phyloP scores from a whole-genome alignment of 2,797 vertebrate species.

The Myripristis murdjan region DNA sequence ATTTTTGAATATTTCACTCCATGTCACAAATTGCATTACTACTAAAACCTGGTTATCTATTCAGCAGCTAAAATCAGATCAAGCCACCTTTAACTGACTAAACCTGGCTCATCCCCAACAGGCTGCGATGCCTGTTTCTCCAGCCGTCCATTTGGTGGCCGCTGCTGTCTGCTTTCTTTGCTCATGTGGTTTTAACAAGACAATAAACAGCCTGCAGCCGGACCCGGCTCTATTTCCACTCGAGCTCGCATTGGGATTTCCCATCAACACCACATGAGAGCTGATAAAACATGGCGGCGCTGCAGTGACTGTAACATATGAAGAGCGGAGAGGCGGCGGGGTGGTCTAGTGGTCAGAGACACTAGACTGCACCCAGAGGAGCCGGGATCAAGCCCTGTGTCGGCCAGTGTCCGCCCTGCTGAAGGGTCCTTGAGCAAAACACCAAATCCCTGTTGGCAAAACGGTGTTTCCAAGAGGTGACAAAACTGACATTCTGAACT shows the following conservation, averaged over 20 bases:
- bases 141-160: slow-evolving; percentile 19
- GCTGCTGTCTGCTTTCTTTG: slow-evolving; percentile 45
- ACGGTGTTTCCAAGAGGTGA: no score
- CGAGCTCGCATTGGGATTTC: slow-evolving; percentile 34
- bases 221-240: slow-evolving; percentile 22
- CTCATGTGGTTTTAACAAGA: slow-evolving; percentile 73
- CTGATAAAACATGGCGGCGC: slow-evolving; percentile 53
- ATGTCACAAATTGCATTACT: neutral
- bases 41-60: neutral
- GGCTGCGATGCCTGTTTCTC: slow-evolving; percentile 26
- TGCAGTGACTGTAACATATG: slow-evolving; percentile 4
- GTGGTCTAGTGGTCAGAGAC: neutral
- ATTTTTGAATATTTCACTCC: no score
- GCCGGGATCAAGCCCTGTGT: no score
- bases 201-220: slow-evolving; percentile 63
- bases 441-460: no score
- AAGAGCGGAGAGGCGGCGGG: neutral
- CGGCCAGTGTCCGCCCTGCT: no score
- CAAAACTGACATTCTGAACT: no score
- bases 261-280: slow-evolving; percentile 51
- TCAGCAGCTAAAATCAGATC: neutral
- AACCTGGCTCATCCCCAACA: neutral
- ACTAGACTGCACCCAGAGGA: no score
- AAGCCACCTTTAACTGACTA: neutral
- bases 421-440: no score